Evolutionary conservation across 2,113 vertebrate species (phyloP), one percentile per base, ranked within the genome.

Genomic region (Pycnonotus jocosus): DNA sequence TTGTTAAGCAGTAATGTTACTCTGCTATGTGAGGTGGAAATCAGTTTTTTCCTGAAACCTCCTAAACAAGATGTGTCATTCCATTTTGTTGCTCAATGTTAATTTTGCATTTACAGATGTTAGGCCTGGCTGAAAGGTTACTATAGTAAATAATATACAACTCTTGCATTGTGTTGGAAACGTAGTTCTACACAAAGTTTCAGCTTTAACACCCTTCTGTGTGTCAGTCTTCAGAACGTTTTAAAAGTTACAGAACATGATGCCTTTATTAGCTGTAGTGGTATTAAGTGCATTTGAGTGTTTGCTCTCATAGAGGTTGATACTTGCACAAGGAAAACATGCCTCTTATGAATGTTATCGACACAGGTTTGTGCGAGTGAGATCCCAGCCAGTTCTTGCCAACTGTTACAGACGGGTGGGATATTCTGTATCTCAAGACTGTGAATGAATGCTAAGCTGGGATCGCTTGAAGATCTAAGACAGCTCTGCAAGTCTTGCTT

Each of bases 401-500:
- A n/a, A 25, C 45, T 58, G 40, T 57, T 87, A 40, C 6, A 18
- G 71, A 50, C 2, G 45, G 79, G 56, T 54, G 47, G 58, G 37
- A 45, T 92, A 30, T 69, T 86, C 17, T 68, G 19, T n/a, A 2
- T 68, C 27, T 23, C 42, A 83, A 42, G 54, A 54, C 68, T 94
- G 71, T 38, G 68, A 86, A 60, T 72, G 82, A 72, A 54, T 37
- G 14, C 33, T 50, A 25, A 86, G 25, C 33, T 74, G 42, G 30
- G 48, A 35, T 84, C 1, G 5, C 62, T 27, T 71, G 24, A 53
- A 83, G 53, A 85, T 81, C 65, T 45, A 33, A 68, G 58, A 9
- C 44, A 58, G 22, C 47, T 81, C 51, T 78, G 7, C 14, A 61
- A 86, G 56, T 42, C 76, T 94, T 96, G 64, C 92, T 97, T 97